Base-by-base conservation (phyloP, 2,113 vertebrate genomes). In the Saguinus midas region DNA sequence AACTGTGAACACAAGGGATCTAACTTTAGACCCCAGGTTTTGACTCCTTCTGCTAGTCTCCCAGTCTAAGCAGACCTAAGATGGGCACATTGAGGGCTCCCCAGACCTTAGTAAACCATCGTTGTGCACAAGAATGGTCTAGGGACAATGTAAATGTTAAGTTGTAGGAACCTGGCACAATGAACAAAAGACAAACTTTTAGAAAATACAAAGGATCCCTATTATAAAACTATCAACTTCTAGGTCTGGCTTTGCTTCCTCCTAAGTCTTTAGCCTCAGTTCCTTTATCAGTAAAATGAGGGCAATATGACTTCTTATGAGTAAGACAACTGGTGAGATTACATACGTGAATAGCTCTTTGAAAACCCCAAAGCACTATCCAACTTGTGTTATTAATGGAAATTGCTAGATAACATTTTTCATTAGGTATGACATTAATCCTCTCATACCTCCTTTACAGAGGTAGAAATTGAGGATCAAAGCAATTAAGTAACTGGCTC, bases 201-300 rank as follows among this genome's bases (percentile, higher is more conserved):
- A 66, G 90, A 76, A 87, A 93, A 86, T 8, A 81, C 23, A 61
- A 48, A 81, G 10, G 80, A 79, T 48, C 52, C 40, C 50, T 57
- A 1, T 78, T n/a, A 52, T 13, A 45, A 78, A 86, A 48, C 8
- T 40, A 64, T 72, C 25, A 81, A 58, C 32, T 64, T 84, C 21
- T 3, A 37, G 21, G 43, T n/a, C 83, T 89, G 84, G n/a, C 16
- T 50, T 72, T 68, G 55, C 23, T 48, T 10, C 45, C 57, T 52
- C 45, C 84, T 58, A 29, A 72, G 50, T 57, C 81, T 85, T 64
- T 27, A 72, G 66, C 61, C 45, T 92, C 25, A 2, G 75, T 55
- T 86, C 18, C 83, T 79, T 85, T 37, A 95, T 76, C 35, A 52
- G 40, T 40, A 64, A 91, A 95, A 94, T 55, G 73, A 86, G 37